Base-by-base conservation (phyloP, 2,888 invertebrate species). In the Ametastegia equiseti region DNA sequence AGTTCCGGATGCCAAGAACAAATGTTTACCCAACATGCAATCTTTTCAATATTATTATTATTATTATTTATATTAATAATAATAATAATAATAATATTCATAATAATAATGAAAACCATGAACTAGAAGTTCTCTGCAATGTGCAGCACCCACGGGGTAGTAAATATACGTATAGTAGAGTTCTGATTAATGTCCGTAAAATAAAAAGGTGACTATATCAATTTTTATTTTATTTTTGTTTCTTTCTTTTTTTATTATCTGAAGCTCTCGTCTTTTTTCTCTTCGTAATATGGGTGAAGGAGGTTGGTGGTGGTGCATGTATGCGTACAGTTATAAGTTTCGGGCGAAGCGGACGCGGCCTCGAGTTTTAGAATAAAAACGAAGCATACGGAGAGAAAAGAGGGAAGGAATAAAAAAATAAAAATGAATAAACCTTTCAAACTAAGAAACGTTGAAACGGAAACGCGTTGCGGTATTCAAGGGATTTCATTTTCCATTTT, bases 31-130 rank as follows among this genome's bases (percentile, higher is more conserved):
- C 23, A 54, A 19, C 23, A 54, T 23, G 54, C 54, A 19, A 54
- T 54, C 23, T 54, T 19, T 11, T n/a, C n/a, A 30, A 63, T 2
- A 27, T 45, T 80, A 42, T 63, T 69, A 69, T 75, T 67, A 78
- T 45, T 81, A 75, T 75, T 78, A 23, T 71, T 60, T 54, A 75
- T 67, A 60, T 54, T 80, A 80, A 39, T 73, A 57, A 54, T 82
- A 69, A 81, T 82, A 78, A 83, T 83, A 81, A n/a, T 33, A 63
- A 63, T 63, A 15, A 60, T 60, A 60, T 13, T 60, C 23, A 27
- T 27, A 30, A 30, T 60, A 30, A 60, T 60, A 60, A 30, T 30
- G 15, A 36, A n/a, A 63, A 33, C 33, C 63, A 30, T 15, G 6
- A 33, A 63, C 63, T 36, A 19, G 15, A n/a, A 63, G 63, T 13